Evolutionary conservation across 2,797 vertebrate genomes (phyloP).

Genomic region (Lagodon rhomboides): DNA sequence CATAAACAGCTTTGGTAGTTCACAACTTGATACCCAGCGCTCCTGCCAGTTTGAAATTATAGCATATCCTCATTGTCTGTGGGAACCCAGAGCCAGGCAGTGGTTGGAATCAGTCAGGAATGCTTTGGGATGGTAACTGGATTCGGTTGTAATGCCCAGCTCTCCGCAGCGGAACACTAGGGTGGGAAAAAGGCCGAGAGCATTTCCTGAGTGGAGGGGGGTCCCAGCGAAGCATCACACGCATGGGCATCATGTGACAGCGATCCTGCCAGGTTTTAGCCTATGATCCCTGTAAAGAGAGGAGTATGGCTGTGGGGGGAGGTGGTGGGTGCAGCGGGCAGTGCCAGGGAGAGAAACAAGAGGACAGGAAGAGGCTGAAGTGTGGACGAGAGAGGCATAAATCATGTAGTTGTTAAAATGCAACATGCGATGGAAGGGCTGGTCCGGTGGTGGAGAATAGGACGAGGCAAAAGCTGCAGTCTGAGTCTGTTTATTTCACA

Average conservation of each 20-base stretch:
- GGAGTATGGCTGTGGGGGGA: slow-evolving; percentile 50
- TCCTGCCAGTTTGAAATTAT: slow-evolving; percentile 73
- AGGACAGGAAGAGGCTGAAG: slow-evolving; percentile 25
- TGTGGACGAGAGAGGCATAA: slow-evolving; percentile 20
- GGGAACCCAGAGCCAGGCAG: slow-evolving; percentile 78
- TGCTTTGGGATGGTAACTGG: slow-evolving; percentile 82
- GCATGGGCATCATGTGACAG: slow-evolving; percentile 83
- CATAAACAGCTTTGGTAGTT: slow-evolving; percentile 80
- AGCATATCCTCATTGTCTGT: slow-evolving; percentile 80
- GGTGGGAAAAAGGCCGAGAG: slow-evolving; percentile 85
- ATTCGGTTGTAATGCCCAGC: slow-evolving; percentile 80
- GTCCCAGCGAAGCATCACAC: slow-evolving; percentile 87
- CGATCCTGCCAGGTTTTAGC: slow-evolving; percentile 76
- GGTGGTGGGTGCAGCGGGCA: slow-evolving; percentile 49
- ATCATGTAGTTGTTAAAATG: slow-evolving; percentile 4
- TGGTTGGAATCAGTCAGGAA: slow-evolving; percentile 84
- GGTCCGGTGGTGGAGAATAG: background rate
- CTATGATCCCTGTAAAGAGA: slow-evolving; percentile 72
- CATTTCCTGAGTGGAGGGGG: slow-evolving; percentile 86
- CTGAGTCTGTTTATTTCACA: slow-evolving; percentile 1
- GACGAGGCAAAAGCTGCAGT: background rate
- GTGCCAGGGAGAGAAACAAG: slow-evolving; percentile 46
- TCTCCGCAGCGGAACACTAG: slow-evolving; percentile 81
- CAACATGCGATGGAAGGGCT: background rate
- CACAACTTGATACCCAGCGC: slow-evolving; percentile 78